phyloP scores from a whole-genome alignment of 1,140 invertebrate genomes.

The Temnothorax curvispinosus region DNA sequence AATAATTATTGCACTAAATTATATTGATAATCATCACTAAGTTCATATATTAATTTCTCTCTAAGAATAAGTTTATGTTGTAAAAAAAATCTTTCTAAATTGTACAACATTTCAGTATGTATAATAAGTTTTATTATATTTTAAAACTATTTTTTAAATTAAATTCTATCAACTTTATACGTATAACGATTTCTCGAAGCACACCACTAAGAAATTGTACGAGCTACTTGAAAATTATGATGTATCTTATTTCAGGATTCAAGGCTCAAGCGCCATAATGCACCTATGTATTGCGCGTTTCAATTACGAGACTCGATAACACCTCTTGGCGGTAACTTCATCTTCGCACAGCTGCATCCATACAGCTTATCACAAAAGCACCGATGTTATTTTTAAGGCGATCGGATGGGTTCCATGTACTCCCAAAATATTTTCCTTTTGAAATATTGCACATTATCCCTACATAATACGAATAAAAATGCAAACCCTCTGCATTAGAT shows the following conservation, averaged over 20 bases:
- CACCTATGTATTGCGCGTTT: conserved; percentile 49
- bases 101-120: neutral
- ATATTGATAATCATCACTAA: neutral
- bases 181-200: neutral
- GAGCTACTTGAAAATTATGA: conserved; percentile 50
- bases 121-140: neutral
- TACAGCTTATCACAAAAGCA: conserved; percentile 63
- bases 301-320: conserved; percentile 52
- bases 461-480: neutral
- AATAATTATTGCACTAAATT: neutral
- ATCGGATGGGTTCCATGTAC: conserved; percentile 64
- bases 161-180: neutral
- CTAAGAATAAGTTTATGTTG: neutral
- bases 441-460: neutral
- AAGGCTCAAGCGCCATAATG: conserved; percentile 30
- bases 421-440: conserved; percentile 55
- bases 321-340: conserved; percentile 57
- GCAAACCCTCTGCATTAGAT: neutral
- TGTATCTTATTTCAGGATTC: conserved; percentile 54
- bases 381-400: conserved; percentile 66
- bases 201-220: neutral
- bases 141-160: neutral
- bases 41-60: neutral
- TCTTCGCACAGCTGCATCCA: conserved; percentile 42
- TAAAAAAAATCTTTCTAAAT: neutral